Evolutionary conservation across 2,797 vertebrate species (phyloP), one percentile per base, ranked within the genome.

Genomic region (Odontamblyopus rebecca): DNA sequence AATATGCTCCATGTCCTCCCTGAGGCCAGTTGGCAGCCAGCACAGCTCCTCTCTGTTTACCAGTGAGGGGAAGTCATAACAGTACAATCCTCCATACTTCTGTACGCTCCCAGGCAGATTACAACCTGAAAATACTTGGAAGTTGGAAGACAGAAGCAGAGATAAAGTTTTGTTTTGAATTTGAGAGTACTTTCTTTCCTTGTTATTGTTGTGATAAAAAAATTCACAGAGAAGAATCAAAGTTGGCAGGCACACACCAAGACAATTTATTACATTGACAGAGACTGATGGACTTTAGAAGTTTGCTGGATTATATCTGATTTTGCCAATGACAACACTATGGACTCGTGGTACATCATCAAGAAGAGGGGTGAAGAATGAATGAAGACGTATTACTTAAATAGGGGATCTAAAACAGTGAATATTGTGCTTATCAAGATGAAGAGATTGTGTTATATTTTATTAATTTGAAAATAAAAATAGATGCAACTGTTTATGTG

Each of bases 1-100:
- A 93, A 92, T 93, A 92, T 93, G 92, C 91, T 93, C 85, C 85
- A 82, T 87, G 83, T 86, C 82, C 82, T 75, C 79, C 85, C 85
- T 69, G 11, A 78, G 91, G 90, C 88, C 48, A 71, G 69, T 92
- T 92, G 90, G 91, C 90, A 88, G 81, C 78, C 75, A 74, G 79
- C 80, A 82, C 73, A 82, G 85, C 85, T 79, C 70, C 80, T 86
- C 83, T 81, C 81, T 86, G 86, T 86, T 88, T 88, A 85, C 80
- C 63, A 27, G 71, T 74, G 79, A 78, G 69, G 60, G 11, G 56
- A 61, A 32, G 68, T 70, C 54, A 73, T 75, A 78, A 72, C 76
- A 73, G 48, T 74, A 73, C 79, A 62, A 68, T 78, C 74, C 75
- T 75, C 44, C 13, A 48, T 48, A 48, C 44, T 48, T 48, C 44